A percentile compares a stretch with the other conserved stretches of the same genome.
phyloP scores from a whole-genome alignment of 2,888 invertebrate species.

The Seira ritae region DNA sequence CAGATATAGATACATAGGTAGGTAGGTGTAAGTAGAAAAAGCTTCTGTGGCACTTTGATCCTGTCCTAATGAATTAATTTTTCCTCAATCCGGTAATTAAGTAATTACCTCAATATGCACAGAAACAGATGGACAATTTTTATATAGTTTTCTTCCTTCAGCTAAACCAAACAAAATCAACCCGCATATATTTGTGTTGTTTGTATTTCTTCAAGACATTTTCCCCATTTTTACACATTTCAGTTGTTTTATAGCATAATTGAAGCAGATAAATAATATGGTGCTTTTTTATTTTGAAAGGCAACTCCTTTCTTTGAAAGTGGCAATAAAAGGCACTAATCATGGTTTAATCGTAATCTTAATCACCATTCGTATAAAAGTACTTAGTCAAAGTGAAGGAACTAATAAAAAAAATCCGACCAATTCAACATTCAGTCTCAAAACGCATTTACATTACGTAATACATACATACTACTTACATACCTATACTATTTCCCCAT shows the following conservation, averaged over 20 bases:
- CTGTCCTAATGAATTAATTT: slow-evolving; percentile 4
- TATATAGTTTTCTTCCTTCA: too few relatives aligned
- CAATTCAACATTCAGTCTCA: background rate
- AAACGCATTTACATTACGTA: background rate
- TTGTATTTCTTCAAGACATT: too few relatives aligned
- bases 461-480: background rate
- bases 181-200: too few relatives aligned
- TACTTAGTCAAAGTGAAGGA: background rate
- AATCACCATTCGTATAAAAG: slow-evolving; percentile 6
- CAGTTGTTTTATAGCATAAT: too few relatives aligned
- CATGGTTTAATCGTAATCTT: background rate
- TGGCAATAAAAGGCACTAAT: slow-evolving; percentile 12
- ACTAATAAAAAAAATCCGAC: background rate
- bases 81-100: slow-evolving; percentile 52
- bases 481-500: background rate
- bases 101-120: background rate
- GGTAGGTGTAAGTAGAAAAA: too few relatives aligned
- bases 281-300: too few relatives aligned
- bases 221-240: too few relatives aligned
- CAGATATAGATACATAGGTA: too few relatives aligned
- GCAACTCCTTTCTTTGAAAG: background rate
- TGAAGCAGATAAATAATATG: too few relatives aligned
- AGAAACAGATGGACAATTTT: slow-evolving; percentile 33
- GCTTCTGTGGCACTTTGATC: background rate
- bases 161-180: too few relatives aligned